phyloP scores from a whole-genome alignment of 1,140 invertebrate genomes.

The Lepidurus arcticus region DNA sequence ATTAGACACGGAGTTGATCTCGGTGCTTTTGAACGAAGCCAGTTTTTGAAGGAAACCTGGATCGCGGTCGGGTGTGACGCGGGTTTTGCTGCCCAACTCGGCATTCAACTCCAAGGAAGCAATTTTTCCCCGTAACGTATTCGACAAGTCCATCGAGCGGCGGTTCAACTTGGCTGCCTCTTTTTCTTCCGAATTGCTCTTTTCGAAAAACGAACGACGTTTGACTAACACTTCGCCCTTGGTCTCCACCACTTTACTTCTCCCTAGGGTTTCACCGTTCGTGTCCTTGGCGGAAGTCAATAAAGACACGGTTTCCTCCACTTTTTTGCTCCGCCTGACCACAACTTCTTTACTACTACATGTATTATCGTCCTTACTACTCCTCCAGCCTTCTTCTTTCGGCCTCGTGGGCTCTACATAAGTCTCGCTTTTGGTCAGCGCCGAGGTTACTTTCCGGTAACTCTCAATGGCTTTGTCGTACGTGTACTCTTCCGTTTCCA shows the following conservation, averaged over 20 bases:
- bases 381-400: slow-evolving; percentile 29
- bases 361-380: slow-evolving; percentile 36
- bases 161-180: slow-evolving; percentile 42
- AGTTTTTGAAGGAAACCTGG: slow-evolving; percentile 35
- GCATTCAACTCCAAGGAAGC: slow-evolving; percentile 32
- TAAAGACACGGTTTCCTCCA: slow-evolving; percentile 37
- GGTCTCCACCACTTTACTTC: slow-evolving; percentile 11
- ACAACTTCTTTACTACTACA: slow-evolving; percentile 4
- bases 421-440: slow-evolving; percentile 25
- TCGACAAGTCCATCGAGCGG: slow-evolving; percentile 41
- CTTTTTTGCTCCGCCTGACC: slow-evolving; percentile 23
- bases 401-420: background rate
- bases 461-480: slow-evolving; percentile 79
- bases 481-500: slow-evolving; percentile 53
- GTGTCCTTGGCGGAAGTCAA: slow-evolving; percentile 37
- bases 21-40: slow-evolving; percentile 38
- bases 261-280: slow-evolving; percentile 34
- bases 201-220: slow-evolving; percentile 37
- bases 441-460: slow-evolving; percentile 58
- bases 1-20: slow-evolving; percentile 20
- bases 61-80: slow-evolving; percentile 35
- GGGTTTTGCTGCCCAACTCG: slow-evolving; percentile 33
- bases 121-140: slow-evolving; percentile 35
- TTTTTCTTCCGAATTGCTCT: slow-evolving; percentile 30
- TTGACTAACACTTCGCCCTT: slow-evolving; percentile 30